Base-by-base conservation (phyloP, 37 sponge, comb jelly and placozoan genomes). In the Cliona cf. orientalis region DNA sequence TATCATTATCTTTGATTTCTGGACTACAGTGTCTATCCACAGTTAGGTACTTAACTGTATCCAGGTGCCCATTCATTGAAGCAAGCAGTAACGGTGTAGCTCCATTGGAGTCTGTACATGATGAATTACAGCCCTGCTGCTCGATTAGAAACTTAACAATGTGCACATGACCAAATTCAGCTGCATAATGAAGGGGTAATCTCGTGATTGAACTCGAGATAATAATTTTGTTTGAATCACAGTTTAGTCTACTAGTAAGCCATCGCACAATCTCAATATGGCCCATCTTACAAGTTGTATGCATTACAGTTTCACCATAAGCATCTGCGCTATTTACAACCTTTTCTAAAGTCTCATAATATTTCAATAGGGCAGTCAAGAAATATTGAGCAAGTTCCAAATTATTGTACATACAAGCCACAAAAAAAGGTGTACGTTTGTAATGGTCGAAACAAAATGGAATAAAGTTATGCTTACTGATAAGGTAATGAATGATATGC, bases 141-240 rank as follows among this genome's bases (percentile, higher is more conserved):
- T 60, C 64, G 22, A 72, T 42, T 19, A 82, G 34, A 23, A 33
- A 72, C 44, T 60, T 58, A 3, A 82, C 74, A 22, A 72, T n/a
- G 42, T 36, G 7, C 1, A 62, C 0, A 12, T 72, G 73, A 14
- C 74, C 83, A 43, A 61, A 38, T 25, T 72, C 42, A 22, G 46
- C 31, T 38, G 83, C 83, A n/a, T 1, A 0, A 49, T 82, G 83
- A 62, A 82, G 66, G 39, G 73, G 68, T 31, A 74, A 73, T 33
- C 42, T 41, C 2, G 63, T 63, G 7, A 42, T 71, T n/a, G 17
- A 5, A 3, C 44, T 55, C 38, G 6, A 5, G 28, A 39, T 31
- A 9, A n/a, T n/a, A n/a, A n/a, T n/a, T n/a, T n/a, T n/a, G n/a
- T 61, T 28, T 22, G 72, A 66, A 59, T 82, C 61, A 33, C 63